Base-by-base conservation (phyloP, 2,888 invertebrate genomes). In the Noctua comes region DNA sequence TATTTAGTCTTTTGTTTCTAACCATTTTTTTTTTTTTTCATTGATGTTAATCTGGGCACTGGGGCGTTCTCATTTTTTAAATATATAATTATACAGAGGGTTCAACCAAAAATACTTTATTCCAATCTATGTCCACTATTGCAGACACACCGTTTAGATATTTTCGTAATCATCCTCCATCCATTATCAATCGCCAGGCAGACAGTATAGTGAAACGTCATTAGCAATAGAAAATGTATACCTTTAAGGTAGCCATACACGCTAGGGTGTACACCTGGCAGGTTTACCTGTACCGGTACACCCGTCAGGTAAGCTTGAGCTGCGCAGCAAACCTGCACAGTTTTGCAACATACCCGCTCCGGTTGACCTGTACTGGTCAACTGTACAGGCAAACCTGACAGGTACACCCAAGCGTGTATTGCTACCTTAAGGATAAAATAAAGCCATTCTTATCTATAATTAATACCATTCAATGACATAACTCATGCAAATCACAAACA, bases 401-500 rank as follows among this genome's bases (percentile, higher is more conserved):
- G 36, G 36, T 36, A 36, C 36, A 40, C 40, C 40, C 40, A 7
- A 40, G 8, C 40, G 7, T 40, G 7, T 40, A 40, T 40, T 4
- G 36, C 36, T 36, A 36, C 36, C 36, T 36, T 46, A 36, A 18
- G 7, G 40, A 51, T 31, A 0, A n/a, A 24, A 46, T 31, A 46
- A 2, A 46, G 27, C 18, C 11, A 72, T 18, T 31, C 7, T 6
- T n/a, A 24, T 18, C 31, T 2, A 18, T 48, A 69, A 69, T 43
- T 40, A 69, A 69, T 43, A 69, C 24, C 36, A 57, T 65, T 82
- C 48, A 69, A 59, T 77, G 46, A 83, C 48, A 77, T 72, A 77
- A 82, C 77, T 68, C 36, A 82, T 82, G 83, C 68, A 72, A 82
- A 82, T 83, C 54, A 27, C 51, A n/a, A 77, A 68, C 68, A 48